Evolutionary conservation across 2,888 invertebrate species (phyloP), one percentile per base, ranked within the genome.

Genomic region (Kuschelorhynchus macadamiae): DNA sequence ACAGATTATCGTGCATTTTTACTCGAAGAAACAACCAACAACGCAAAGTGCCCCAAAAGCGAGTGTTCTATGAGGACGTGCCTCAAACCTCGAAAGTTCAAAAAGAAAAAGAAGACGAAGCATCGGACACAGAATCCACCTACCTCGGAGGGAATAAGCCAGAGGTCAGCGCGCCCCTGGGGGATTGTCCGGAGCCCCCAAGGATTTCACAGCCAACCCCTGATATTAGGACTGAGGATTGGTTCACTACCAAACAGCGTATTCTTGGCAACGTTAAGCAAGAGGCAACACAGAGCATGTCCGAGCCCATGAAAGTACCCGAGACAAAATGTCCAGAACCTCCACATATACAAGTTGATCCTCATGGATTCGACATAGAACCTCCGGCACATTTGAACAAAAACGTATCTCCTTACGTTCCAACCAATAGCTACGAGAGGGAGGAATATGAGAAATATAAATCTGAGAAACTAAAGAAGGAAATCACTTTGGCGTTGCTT

Each of bases 1-100:
- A 70, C 17, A 70, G 70, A 56, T 52, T 70, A n/a, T 70, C 70
- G 4, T 65, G 65, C 20, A 70, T 70, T 18, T 70, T 70, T 52
- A 57, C 65, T 14, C 59, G 66, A 2, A 14, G 62, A 1, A 39
- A 30, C 17, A 56, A 47, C 21, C 53, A 36, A 9, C 55, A 53
- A 18, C 60, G 55, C 17, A 69, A 64, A 36, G n/a, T 52, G 8
- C 52, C 69, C 5, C 64, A 64, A 30, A 50, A 64, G n/a, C 36
- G 68, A 21, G 63, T 46, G 0, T 59, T 59, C 20, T 63, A 57
- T 33, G 63, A 63, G 32, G 47, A 66, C 3, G 33, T 59, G 12
- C 53, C 39, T 11, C 53, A 36, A 18, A 47, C 4, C 8, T 17
- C 33, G 0, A 17, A 42, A 9, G 25, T 16, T 20, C 21, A 16